These are phyloP conservation scores for Iguana delicatissima DNA, from an alignment of 2,797 vertebrate species.

Conservation along the genomic window DNA sequence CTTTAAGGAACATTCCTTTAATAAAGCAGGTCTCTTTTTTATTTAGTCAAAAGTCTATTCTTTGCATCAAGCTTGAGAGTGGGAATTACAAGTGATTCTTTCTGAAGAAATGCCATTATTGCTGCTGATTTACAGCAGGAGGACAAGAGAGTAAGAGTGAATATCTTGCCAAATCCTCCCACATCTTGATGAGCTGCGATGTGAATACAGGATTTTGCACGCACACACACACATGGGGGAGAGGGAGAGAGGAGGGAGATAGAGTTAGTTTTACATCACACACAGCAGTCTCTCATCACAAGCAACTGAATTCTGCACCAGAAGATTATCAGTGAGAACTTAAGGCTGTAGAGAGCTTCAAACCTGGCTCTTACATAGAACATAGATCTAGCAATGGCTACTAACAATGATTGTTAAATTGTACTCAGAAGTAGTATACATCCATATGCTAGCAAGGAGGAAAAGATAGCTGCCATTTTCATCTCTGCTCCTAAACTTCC, in stretches of 20 bases:
- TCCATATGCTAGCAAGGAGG: too few relatives aligned
- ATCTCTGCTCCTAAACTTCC: too few relatives aligned
- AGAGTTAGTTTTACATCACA: neutral
- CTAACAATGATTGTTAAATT: too few relatives aligned
- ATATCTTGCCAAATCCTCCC: neutral
- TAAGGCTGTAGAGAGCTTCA: neutral
- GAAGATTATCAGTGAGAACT: neutral
- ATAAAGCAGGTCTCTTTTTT: conserved; percentile 1
- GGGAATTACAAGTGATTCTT: neutral
- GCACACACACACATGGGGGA: neutral
- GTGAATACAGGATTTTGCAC: neutral
- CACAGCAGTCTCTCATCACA: neutral
- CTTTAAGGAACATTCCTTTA: neutral
- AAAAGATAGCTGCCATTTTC: too few relatives aligned
- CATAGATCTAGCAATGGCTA: neutral
- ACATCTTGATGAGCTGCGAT: neutral
- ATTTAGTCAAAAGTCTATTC: neutral
- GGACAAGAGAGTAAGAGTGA: neutral
- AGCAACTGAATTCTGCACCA: neutral
- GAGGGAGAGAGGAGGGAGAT: neutral
- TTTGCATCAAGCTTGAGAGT: neutral
- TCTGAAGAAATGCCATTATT: neutral
- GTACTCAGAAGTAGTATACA: too few relatives aligned
- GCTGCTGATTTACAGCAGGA: neutral
- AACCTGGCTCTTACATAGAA: neutral